phyloP scores from a whole-genome alignment of 2,797 vertebrate species.

The Sebastes taczanowskii region DNA sequence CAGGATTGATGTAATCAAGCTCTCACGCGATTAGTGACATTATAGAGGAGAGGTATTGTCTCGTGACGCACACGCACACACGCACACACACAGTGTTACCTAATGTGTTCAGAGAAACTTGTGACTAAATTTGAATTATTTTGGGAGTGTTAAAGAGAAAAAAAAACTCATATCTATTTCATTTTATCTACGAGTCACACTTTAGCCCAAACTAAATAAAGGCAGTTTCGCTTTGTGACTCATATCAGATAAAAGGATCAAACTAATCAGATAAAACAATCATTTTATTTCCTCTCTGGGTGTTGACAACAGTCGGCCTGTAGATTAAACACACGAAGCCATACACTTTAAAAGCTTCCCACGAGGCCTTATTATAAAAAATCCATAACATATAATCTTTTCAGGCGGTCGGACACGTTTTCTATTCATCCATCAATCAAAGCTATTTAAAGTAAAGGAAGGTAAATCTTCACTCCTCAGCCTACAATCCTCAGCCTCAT shows the following conservation, averaged over 20 bases:
- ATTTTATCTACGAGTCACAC: neutral
- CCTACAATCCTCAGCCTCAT: conserved; percentile 13
- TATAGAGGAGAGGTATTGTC: neutral
- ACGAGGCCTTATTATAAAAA: neutral
- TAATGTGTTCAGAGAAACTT: neutral
- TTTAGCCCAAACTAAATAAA: neutral
- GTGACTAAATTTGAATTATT: neutral
- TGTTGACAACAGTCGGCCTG: neutral
- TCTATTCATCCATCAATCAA: conserved; percentile 21
- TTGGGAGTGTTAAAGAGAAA: neutral
- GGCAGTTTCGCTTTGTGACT: neutral
- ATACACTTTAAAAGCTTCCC: neutral
- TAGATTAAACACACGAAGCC: neutral
- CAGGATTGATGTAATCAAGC: neutral
- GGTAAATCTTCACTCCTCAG: conserved; percentile 51
- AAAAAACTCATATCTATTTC: neutral
- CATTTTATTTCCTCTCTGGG: neutral
- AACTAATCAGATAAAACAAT: neutral
- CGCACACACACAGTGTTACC: neutral
- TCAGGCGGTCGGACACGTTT: neutral
- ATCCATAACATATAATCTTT: neutral
- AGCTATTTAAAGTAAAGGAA: conserved; percentile 65
- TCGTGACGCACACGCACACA: neutral
- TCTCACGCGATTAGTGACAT: neutral
- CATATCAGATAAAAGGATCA: conserved; percentile 7